Conservation (phyloP, 2,888 invertebrate genomes). For the Eilema griseolum region DNA sequence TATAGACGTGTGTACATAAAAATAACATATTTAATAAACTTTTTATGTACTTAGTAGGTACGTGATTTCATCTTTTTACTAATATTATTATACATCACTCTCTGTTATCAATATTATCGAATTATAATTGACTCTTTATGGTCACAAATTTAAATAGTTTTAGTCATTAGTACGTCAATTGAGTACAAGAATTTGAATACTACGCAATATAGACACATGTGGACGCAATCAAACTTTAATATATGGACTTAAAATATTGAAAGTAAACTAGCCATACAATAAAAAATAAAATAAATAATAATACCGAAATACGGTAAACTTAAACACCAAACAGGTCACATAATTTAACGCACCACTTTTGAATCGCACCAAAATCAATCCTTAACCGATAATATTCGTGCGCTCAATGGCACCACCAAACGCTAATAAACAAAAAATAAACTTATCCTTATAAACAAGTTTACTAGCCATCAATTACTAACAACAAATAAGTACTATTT, state of each 20-base stretch:
- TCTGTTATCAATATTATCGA: conserved; percentile 17
- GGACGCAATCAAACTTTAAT: neutral
- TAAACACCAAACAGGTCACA: neutral
- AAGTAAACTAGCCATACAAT: conserved; percentile 23
- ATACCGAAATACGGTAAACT: neutral
- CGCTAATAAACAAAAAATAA: neutral
- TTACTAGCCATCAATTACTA: conserved; percentile 2
- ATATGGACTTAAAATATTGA: too few species aligned
- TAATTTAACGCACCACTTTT: neutral
- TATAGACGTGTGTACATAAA: neutral
- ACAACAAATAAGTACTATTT: conserved; percentile 6
- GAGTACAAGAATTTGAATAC: neutral
- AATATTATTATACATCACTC: neutral
- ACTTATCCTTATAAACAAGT: conserved; percentile 1
- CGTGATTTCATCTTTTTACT: neutral
- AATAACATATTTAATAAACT: neutral
- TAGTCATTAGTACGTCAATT: neutral
- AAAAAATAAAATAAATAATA: conserved; percentile 23
- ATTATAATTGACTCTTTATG: conserved; percentile 41
- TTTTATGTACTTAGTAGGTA: neutral
- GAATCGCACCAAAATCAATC: neutral
- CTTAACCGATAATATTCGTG: neutral
- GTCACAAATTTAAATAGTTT: neutral
- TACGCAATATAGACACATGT: neutral
- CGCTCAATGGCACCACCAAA: neutral